phyloP scores from a whole-genome alignment of 2,113 vertebrate genomes.

The Chloebia gouldiae region DNA sequence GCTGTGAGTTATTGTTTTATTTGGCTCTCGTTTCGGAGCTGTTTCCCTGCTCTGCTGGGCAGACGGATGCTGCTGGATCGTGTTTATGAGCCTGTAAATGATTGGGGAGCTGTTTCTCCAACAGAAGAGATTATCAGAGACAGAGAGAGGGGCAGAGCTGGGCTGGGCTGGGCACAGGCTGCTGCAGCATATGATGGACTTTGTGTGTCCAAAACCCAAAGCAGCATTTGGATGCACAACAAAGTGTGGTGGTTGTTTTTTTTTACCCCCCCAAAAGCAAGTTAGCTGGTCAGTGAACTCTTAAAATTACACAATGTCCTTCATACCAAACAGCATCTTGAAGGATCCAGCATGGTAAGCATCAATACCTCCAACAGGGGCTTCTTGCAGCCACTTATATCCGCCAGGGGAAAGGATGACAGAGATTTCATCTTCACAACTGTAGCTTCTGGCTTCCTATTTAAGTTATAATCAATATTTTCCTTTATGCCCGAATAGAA shows the following conservation, averaged over 20 bases:
- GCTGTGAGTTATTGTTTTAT: conserved; percentile 61
- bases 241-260: not conserved
- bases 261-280: not conserved
- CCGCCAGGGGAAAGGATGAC: not conserved
- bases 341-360: not conserved
- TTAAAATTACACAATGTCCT: not conserved
- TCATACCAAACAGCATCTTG: not conserved
- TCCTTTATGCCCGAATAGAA: not conserved
- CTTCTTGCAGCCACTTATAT: not conserved
- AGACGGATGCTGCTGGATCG: conserved; percentile 49
- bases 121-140: conserved; percentile 37
- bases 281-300: not conserved
- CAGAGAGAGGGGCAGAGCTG: not conserved
- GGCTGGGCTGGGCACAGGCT: conserved; percentile 25
- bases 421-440: not conserved
- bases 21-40: conserved; percentile 59
- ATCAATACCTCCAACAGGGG: not conserved
- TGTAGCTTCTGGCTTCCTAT: not conserved
- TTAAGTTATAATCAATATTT: conserved; percentile 4
- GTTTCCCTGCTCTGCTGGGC: conserved; percentile 56
- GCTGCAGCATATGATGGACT: conserved; percentile 39
- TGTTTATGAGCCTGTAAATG: conserved; percentile 61
- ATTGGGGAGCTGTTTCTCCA: conserved; percentile 57
- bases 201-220: conserved; percentile 1
- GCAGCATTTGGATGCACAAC: not conserved